Evolutionary conservation across 2,797 vertebrate species (phyloP).

Genomic region (Sparus aurata): DNA sequence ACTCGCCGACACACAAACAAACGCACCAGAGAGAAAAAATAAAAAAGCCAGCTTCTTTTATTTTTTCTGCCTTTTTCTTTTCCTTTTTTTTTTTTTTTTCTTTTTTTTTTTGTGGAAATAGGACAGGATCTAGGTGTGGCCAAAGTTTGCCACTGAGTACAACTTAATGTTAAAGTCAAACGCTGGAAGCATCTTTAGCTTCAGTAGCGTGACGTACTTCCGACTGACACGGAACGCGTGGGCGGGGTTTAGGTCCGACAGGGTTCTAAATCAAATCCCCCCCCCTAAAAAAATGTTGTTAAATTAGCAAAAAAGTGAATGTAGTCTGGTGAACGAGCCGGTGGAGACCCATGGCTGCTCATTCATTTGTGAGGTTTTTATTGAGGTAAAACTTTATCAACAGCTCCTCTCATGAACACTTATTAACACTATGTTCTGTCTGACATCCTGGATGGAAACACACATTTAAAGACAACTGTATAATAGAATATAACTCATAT

Average conservation of each 20-base stretch:
- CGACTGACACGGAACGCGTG: constrained; percentile 45
- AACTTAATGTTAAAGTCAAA: constrained; percentile 75
- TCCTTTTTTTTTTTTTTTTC: constrained; percentile 52
- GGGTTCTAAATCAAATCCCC: constrained; percentile 9
- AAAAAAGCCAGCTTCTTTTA: constrained; percentile 12
- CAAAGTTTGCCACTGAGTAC: constrained; percentile 82
- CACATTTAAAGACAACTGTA: background rate
- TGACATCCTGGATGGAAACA: background rate
- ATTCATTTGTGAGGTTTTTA: background rate
- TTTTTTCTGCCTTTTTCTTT: constrained; percentile 26
- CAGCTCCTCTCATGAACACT: background rate
- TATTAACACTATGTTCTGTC: background rate
- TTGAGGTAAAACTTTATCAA: background rate
- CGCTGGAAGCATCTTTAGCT: constrained; percentile 65
- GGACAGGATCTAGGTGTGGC: constrained; percentile 86
- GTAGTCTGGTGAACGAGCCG: background rate
- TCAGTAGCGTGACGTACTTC: constrained; percentile 63
- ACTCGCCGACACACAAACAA: constrained; percentile 85
- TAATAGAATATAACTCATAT: background rate
- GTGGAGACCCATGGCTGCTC: too few relatives aligned
- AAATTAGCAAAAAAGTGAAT: background rate
- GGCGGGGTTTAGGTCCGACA: constrained; percentile 44
- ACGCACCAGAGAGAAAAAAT: constrained; percentile 64
- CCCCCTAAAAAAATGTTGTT: background rate
- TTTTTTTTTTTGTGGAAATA: constrained; percentile 71